These are phyloP conservation scores for Percopsis omiscomaycus DNA, from an alignment of 2,797 vertebrate genomes.

Conservation along the genomic window DNA sequence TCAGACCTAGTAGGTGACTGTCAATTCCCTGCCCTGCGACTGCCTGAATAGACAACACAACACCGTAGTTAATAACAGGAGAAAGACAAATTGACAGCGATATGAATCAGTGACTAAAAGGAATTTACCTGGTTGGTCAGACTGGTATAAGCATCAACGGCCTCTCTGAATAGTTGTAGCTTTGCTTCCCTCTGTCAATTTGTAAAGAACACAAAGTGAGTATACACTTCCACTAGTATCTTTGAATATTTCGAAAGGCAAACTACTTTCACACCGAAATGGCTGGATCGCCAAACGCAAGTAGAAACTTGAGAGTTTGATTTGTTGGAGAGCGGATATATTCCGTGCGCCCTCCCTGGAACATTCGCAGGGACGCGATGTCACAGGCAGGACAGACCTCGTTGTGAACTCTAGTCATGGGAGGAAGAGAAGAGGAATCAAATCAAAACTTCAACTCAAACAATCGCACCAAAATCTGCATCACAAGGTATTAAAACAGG, in stretches of 20 bases:
- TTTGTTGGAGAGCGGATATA: slow-evolving; percentile 80
- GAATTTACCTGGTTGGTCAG: slow-evolving; percentile 74
- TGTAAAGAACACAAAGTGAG: not conserved
- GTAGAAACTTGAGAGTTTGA: slow-evolving; percentile 75
- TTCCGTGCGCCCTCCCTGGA: slow-evolving; percentile 79
- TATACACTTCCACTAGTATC: not conserved
- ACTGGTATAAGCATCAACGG: slow-evolving; percentile 71
- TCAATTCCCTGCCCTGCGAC: slow-evolving; percentile 78
- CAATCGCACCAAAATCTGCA: too few species aligned
- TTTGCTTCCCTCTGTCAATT: slow-evolving; percentile 74
- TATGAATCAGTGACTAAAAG: not conserved
- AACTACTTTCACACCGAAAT: slow-evolving; percentile 62
- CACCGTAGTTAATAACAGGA: not conserved
- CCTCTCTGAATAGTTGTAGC: slow-evolving; percentile 72
- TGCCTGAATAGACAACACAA: slow-evolving; percentile 56
- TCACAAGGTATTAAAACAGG: too few species aligned
- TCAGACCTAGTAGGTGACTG: slow-evolving; percentile 81
- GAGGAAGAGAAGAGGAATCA: not conserved
- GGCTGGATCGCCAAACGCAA: slow-evolving; percentile 68
- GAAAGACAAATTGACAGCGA: not conserved
- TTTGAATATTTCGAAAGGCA: not conserved
- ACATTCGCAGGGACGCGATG: slow-evolving; percentile 79
- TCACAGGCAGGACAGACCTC: slow-evolving; percentile 78
- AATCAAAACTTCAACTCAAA: not conserved
- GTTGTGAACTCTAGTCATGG: slow-evolving; percentile 73